Conservation (phyloP, 2,888 invertebrate species). For the Chrysolina oricalcia region DNA sequence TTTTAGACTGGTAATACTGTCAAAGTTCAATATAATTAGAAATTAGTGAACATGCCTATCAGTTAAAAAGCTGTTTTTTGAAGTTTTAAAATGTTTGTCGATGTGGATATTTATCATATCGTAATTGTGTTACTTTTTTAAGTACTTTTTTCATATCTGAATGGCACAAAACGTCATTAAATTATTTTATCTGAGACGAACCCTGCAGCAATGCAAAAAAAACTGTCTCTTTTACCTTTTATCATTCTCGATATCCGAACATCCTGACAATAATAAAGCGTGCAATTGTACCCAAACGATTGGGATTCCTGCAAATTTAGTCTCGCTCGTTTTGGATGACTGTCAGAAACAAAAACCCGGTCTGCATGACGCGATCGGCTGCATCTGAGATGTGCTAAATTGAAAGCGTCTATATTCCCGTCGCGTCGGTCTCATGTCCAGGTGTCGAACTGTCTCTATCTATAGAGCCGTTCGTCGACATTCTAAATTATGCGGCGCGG, state of each 20-base stretch:
- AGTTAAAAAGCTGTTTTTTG: too few species aligned
- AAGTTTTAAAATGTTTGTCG: too few species aligned
- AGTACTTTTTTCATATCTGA: neutral
- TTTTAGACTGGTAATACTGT: too few species aligned
- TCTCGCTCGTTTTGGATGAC: constrained; percentile 48
- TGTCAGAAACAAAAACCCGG: constrained; percentile 56
- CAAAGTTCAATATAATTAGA: too few species aligned
- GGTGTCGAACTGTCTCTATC: constrained; percentile 31
- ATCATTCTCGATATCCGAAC: neutral
- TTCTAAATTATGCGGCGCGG: neutral
- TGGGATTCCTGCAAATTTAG: constrained; percentile 35
- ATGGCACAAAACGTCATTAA: neutral
- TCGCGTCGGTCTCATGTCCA: constrained; percentile 24
- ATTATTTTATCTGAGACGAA: neutral
- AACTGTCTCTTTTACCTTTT: neutral
- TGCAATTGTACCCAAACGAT: constrained; percentile 24
- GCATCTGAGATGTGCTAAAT: constrained; percentile 59
- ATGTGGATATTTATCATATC: too few species aligned
- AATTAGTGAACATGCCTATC: too few species aligned
- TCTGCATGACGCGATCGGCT: constrained; percentile 52
- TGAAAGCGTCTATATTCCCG: constrained; percentile 41
- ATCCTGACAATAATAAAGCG: neutral
- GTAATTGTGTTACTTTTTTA: neutral
- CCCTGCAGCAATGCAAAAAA: neutral
- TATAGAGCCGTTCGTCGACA: constrained; percentile 12